Base-by-base conservation (phyloP, 2,113 vertebrate species). In the Podiceps cristatus region DNA sequence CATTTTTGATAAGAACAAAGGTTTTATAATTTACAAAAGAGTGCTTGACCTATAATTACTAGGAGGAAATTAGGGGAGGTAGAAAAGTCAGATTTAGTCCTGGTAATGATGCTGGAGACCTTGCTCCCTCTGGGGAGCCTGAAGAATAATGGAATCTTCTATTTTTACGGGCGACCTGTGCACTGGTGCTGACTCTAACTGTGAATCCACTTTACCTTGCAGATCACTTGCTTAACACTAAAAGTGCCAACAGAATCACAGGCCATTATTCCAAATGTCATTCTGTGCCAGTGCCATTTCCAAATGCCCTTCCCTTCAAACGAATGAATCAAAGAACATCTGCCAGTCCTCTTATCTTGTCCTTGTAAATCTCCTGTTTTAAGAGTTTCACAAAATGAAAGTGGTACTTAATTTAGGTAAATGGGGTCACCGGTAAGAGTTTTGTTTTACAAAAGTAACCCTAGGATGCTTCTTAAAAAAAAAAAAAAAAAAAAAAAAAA, bases 41-140 rank as follows among this genome's bases (percentile, higher is more conserved):
- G 98, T 99, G 98, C 99, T 99, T 99, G 99, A 99, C 99, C 99
- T 99, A 99, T 99, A 99, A 99, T 99, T 99, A 99, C 99, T 98
- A 98, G 98, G 97, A 99, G 98, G 98, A 99, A 99, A 99, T 99
- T 98, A 98, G 98, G 98, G 98, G 98, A 99, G 98, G 98, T 98
- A 98, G 98, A 97, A 98, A 98, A 99, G 99, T 99, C 99, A 98
- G 99, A 99, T 99, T 99, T 99, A 99, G 99, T 99, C 99, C 98
- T 98, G 97, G 98, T 99, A 99, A 99, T 99, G 99, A 99, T 99
- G 99, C 99, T 98, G 96, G 99, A 99, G 99, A 99, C 99, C 99
- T 99, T 98, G 98, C 97, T 98, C 98, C 98, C 99, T 98, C 99
- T 96, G 91, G 99, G 99, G 99, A 99, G 96, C 97, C 96, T 52